Base-by-base conservation (phyloP, 92 coral and sea anemone genomes). In the Zoanthus solanderi region DNA sequence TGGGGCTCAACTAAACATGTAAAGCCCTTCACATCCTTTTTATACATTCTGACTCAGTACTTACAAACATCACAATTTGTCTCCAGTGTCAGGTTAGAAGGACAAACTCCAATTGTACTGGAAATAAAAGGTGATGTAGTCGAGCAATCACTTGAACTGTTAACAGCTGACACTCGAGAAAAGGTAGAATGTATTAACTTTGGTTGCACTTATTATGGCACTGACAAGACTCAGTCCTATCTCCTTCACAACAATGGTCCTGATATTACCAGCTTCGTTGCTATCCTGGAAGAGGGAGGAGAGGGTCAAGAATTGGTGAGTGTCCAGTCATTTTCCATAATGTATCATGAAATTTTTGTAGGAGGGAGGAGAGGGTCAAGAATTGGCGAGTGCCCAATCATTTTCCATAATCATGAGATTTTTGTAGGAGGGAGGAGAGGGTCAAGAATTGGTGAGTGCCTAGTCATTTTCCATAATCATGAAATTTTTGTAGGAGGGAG, bases 221-320 rank as follows among this genome's bases (percentile, higher is more conserved):
- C 99, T 1, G 99, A 97, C 87, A 91, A 84, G 76, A 83, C 88
- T 15, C 78, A 91, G 85, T 95, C 97, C 0, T 97, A 92, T 75
- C 34, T 95, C n/a, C 86, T 97, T 18, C 83, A 89, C 76, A 97
- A 97, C 86, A 93, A 94, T 91, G 96, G 99, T n/a, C 98, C 99
- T 50, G 99, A 94, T 82, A 66, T 87, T 52, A 93, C 95, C 47
- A 95, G 94, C 91, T 97, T 94, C 92, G 99, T 97, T 28, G 97
- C 91, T 42, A 91, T 97, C 76, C 83, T 97, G 61, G 99, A 97
- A 75, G 99, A 97, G 85, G 99, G 90, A 14, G 96, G 94, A 71
- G 99, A 97, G 63, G 99, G 98, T 1, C 98, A 97, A 30, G 99
- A 97, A 82, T 87, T 94, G 98, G 99, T 97, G 79, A 92, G 99